phyloP scores from a whole-genome alignment of 2,113 vertebrate genomes.

The Lepisosteus oculatus region DNA sequence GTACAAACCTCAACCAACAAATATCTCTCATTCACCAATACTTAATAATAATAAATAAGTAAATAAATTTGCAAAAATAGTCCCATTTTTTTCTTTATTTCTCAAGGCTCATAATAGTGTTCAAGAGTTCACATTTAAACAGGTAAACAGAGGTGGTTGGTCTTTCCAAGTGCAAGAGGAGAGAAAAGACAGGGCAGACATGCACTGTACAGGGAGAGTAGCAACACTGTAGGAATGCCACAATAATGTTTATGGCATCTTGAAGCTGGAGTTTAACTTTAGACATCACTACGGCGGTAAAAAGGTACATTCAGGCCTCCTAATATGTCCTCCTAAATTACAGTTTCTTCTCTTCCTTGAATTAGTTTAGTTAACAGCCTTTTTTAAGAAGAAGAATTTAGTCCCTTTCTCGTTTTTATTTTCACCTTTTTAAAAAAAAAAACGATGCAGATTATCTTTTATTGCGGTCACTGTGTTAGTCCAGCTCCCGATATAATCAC shows the following conservation, averaged over 20 bases:
- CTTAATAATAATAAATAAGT: conserved; percentile 48
- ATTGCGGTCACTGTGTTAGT: no score
- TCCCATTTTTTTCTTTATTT: conserved; percentile 25
- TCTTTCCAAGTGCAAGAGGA: conserved; percentile 20
- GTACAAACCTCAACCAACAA: conserved; percentile 42
- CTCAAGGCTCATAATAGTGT: conserved; percentile 43
- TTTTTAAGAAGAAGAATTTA: no score
- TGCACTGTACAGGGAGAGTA: conserved; percentile 44
- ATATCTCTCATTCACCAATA: conserved; percentile 38
- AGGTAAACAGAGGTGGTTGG: conserved; percentile 31
- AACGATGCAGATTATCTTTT: no score
- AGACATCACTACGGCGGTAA: background rate
- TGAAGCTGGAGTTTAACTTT: background rate
- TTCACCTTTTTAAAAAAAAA: no score
- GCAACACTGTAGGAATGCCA: conserved; percentile 35
- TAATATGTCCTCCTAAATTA: no score
- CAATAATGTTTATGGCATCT: background rate
- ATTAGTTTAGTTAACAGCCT: no score
- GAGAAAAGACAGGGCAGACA: conserved; percentile 32
- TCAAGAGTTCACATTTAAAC: conserved; percentile 42
- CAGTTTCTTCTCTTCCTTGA: background rate
- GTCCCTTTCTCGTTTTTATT: no score
- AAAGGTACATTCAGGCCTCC: background rate
- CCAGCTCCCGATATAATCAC: no score
- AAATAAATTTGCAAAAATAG: conserved; percentile 53